Conservation (phyloP, 2,888 invertebrate species). For the Mimas tiliae region DNA sequence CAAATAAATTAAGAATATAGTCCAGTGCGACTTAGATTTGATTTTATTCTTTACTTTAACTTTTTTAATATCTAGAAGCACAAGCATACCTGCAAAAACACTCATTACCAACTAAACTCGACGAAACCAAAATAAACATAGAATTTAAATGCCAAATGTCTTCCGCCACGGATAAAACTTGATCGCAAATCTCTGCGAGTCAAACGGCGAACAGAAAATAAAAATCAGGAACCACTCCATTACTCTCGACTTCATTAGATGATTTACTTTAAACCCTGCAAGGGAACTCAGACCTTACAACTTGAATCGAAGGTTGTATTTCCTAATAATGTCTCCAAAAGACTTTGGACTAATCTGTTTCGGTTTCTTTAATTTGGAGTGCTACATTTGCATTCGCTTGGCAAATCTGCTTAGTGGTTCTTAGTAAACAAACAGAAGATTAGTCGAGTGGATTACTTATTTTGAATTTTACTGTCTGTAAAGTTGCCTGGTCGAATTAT, state of each 20-base stretch:
- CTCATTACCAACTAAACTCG: background rate
- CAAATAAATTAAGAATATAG: no score
- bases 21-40: no score
- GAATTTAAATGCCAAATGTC: constrained; percentile 46
- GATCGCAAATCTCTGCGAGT: constrained; percentile 58
- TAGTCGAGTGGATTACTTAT: constrained; percentile 24
- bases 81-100: background rate
- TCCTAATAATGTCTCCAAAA: constrained; percentile 17
- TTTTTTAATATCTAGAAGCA: no score
- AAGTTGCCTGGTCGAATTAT: background rate
- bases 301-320: constrained; percentile 14
- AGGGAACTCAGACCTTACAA: constrained; percentile 33
- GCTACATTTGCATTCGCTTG: constrained; percentile 65
- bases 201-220: constrained; percentile 62
- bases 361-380: constrained; percentile 59
- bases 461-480: background rate
- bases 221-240: constrained; percentile 63
- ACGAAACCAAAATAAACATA: constrained; percentile 31
- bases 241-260: constrained; percentile 59
- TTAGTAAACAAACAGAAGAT: constrained; percentile 53
- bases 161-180: constrained; percentile 52
- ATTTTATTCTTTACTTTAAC: no score
- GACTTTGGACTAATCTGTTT: constrained; percentile 29
- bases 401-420: constrained; percentile 72
- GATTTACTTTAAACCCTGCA: constrained; percentile 35